Conservation (phyloP, 2,888 invertebrate genomes). For the Colostygia pectinataria region DNA sequence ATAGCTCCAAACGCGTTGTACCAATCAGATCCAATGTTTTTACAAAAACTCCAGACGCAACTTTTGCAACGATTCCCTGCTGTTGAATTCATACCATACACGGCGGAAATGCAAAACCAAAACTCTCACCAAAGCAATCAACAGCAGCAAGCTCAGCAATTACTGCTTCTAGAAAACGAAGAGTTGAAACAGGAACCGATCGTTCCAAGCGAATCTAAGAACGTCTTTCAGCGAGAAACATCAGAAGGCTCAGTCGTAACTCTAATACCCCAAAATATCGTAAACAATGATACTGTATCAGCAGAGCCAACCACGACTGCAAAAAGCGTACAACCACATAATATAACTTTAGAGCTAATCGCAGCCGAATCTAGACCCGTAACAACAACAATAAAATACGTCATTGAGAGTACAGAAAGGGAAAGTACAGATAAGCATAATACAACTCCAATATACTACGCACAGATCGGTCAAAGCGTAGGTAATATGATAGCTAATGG, state of each 20-base stretch:
- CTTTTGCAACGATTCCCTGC: conserved; percentile 65
- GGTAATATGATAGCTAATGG: conserved; percentile 65
- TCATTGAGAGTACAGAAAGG: conserved; percentile 55
- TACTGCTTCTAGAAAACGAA: conserved; percentile 62
- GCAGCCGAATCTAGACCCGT: conserved; percentile 55
- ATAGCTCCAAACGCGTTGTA: conserved; percentile 73
- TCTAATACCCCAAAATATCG: conserved; percentile 55
- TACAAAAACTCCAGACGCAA: conserved; percentile 72
- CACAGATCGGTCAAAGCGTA: conserved; percentile 71
- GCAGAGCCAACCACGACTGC: conserved; percentile 46
- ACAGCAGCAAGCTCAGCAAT: conserved; percentile 43
- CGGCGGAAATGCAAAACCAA: conserved; percentile 51
- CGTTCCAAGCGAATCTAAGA: conserved; percentile 55
- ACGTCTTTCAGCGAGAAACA: conserved; percentile 68
- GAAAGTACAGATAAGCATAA: conserved; percentile 35
- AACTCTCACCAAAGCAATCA: conserved; percentile 37
- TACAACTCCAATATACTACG: conserved; percentile 73
- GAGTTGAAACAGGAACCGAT: conserved; percentile 55
- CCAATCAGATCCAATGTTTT: conserved; percentile 76
- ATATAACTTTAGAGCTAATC: conserved; percentile 51
- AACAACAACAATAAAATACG: conserved; percentile 60
- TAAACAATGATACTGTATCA: conserved; percentile 55
- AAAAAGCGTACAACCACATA: conserved; percentile 43
- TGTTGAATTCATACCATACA: conserved; percentile 72
- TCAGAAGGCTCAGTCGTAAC: conserved; percentile 61